Conservation (phyloP, 1,140 invertebrate species). For the Sitobion miscanthi region DNA sequence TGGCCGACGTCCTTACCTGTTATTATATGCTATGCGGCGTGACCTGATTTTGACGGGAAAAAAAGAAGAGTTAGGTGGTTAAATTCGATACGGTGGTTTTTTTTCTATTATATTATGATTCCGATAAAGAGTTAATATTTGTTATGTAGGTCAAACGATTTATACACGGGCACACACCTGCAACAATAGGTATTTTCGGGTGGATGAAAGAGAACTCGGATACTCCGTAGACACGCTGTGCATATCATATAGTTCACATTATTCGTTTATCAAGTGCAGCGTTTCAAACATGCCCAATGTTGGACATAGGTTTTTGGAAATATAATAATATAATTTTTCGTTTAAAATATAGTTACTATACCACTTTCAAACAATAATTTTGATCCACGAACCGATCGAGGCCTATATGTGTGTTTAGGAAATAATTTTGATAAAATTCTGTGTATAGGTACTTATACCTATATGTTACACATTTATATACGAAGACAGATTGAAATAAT, state of each 20-base stretch:
- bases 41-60: constrained; percentile 9
- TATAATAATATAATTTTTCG: not conserved
- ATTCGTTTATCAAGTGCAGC: not conserved
- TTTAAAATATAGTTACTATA: not conserved
- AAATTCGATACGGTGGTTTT: constrained; percentile 43
- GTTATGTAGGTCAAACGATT: constrained; percentile 30
- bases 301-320: not conserved
- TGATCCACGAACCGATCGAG: not conserved
- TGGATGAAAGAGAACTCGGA: not conserved
- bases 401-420: not conserved
- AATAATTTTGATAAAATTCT: constrained; percentile 6
- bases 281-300: not conserved
- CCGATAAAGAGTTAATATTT: constrained; percentile 5
- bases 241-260: not conserved
- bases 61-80: not conserved
- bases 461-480: not conserved
- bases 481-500: not conserved
- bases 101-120: not conserved
- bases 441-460: not conserved
- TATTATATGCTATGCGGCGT: not conserved
- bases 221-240: not conserved
- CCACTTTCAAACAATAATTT: not conserved
- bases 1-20: constrained; percentile 18
- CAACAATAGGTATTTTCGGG: constrained; percentile 2
- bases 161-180: not conserved